A percentile compares a stretch with the other conserved stretches of the same genome.
These are phyloP conservation scores for Eumerus sabulonum DNA, from an alignment of 2,888 invertebrate species.

Conservation along the genomic window DNA sequence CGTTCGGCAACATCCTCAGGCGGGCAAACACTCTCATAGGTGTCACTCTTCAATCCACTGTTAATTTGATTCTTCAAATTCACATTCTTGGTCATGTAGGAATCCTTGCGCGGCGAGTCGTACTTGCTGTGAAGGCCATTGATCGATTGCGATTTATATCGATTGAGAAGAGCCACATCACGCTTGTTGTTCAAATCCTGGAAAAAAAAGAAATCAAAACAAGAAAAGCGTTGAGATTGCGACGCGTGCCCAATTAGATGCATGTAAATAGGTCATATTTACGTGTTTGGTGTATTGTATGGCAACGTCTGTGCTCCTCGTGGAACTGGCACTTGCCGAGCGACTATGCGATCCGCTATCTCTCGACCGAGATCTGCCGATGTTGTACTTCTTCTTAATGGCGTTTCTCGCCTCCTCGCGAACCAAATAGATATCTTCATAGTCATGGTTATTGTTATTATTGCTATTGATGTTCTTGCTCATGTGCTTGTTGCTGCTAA, in stretches of 20 bases:
- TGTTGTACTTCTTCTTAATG: slow-evolving; percentile 74
- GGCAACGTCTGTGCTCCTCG: slow-evolving; percentile 78
- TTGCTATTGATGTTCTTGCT: slow-evolving; percentile 64
- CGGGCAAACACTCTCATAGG: slow-evolving; percentile 79
- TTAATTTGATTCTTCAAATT: slow-evolving; percentile 77
- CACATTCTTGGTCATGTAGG: slow-evolving; percentile 74
- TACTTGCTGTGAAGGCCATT: slow-evolving; percentile 76
- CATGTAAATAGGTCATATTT: slow-evolving; percentile 70
- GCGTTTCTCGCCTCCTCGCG: slow-evolving; percentile 80
- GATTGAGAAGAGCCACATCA: slow-evolving; percentile 73
- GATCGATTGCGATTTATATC: slow-evolving; percentile 77
- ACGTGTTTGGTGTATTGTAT: slow-evolving; percentile 78
- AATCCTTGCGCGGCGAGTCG: slow-evolving; percentile 74
- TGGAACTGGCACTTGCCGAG: slow-evolving; percentile 82
- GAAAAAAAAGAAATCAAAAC: slow-evolving; percentile 13
- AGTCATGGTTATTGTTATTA: slow-evolving; percentile 81
- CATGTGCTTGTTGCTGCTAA: slow-evolving; percentile 69
- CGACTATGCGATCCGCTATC: slow-evolving; percentile 89
- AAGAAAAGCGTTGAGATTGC: slow-evolving; percentile 6
- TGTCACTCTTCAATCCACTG: slow-evolving; percentile 77
- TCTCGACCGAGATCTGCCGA: slow-evolving; percentile 81
- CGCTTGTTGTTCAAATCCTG: slow-evolving; percentile 77
- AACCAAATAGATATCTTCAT: slow-evolving; percentile 89
- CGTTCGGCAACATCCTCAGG: slow-evolving; percentile 78
- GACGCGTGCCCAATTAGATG: slow-evolving; percentile 31